Evolutionary conservation across 2,797 vertebrate species (phyloP), one percentile per base, ranked within the genome.

Genomic region (Monodelphis domestica): DNA sequence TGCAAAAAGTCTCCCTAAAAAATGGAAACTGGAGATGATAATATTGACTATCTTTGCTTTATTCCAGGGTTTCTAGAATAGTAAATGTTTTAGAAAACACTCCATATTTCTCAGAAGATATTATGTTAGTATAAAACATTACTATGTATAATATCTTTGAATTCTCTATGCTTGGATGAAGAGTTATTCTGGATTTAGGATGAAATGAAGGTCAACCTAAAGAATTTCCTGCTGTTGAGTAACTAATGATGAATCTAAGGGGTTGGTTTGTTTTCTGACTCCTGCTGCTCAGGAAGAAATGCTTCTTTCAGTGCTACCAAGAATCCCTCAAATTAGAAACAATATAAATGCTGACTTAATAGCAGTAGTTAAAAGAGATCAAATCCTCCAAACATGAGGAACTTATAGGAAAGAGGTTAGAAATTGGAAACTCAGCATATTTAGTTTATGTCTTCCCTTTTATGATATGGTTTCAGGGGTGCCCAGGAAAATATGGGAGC

Each of bases 211-310:
- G 93, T 95, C 52, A 93, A 38, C 57, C 59, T 84, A 89, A 93
- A 94, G 30, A 59, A 30, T 93, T 93, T 95, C 90, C 90, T 94
- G 59, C 33, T 94, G 87, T 88, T 92, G 70, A 92, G 70, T 89
- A 59, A 15, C 90, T 88, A 95, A 70, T 91, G 88, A 92, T 91
- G 57, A 95, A 92, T 91, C 95, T 92, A 88, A 89, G 93, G 56
- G 33, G 89, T 88, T 95, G 91, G 94, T 70, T 96, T 93, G 88
- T 56, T 92, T 97, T 96, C 38, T 96, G 33, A 89, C 14, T 78
- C 90, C 70, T 94, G 89, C 17, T 88, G 92, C 90, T 96, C 95
- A 93, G 95, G 90, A 92, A 78, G 38, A 91, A 94, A 93, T 92
- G 50, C 89, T 95, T 93, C 70, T n/a, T 45, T 95, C 88, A 92